These are phyloP conservation scores for Drosophila nigritarsus DNA, from an alignment of 2,888 invertebrate genomes.

Conservation along the genomic window DNA sequence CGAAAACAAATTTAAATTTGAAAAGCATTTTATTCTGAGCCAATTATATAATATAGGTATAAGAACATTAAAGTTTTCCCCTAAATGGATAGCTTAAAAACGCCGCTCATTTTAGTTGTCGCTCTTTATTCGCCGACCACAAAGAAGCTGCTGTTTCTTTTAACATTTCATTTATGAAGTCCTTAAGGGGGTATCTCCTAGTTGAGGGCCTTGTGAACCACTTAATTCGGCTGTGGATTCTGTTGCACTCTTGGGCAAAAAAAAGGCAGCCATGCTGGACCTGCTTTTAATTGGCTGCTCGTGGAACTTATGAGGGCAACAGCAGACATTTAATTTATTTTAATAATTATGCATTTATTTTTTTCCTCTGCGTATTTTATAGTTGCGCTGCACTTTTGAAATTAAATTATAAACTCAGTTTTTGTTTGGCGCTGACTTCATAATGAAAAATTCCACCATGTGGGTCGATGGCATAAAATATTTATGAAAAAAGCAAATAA, in stretches of 20 bases:
- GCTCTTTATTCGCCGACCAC: not conserved
- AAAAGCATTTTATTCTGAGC: not conserved
- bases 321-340: constrained; percentile 81
- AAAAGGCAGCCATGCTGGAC: constrained; percentile 51
- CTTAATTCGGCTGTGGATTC: constrained; percentile 11
- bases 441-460: constrained; percentile 65
- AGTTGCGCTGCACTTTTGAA: constrained; percentile 65
- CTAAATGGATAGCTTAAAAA: too few species aligned
- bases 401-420: constrained; percentile 75
- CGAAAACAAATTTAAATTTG: not conserved
- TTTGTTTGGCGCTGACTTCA: constrained; percentile 43
- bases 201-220: not conserved
- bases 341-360: constrained; percentile 68
- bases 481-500: constrained; percentile 64
- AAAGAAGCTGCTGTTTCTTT: not conserved
- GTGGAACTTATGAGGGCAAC: constrained; percentile 76
- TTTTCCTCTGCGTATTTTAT: constrained; percentile 21
- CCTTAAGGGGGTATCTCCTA: not conserved
- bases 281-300: constrained; percentile 75
- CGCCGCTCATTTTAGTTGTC: not conserved
- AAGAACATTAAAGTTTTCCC: not conserved
- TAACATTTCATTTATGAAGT: not conserved
- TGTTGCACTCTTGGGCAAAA: constrained; percentile 47
- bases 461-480: constrained; percentile 66
- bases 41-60: not conserved